Percentiles rank a stretch among this genome's conserved stretches.
Conservation (phyloP, 2,113 vertebrate genomes). For the Gallinago paraguaiae region DNA sequence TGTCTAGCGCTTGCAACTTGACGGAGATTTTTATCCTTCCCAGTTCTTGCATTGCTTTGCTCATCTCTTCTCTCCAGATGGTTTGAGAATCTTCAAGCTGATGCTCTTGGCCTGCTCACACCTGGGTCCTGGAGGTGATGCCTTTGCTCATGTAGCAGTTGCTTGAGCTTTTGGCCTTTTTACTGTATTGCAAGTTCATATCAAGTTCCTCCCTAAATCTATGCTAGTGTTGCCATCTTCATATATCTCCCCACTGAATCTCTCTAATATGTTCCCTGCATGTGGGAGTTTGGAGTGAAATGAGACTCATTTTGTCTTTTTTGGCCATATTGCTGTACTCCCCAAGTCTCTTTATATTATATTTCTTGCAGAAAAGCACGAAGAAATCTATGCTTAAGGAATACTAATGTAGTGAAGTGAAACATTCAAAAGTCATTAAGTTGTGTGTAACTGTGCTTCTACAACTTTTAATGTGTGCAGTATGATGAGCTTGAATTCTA, state of each 20-base stretch:
- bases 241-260: slow-evolving; percentile 22
- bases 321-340: slow-evolving; percentile 50
- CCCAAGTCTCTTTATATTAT: slow-evolving; percentile 53
- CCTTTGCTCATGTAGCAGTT: neutral
- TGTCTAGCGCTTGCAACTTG: neutral
- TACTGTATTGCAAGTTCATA: neutral
- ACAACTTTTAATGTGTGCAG: slow-evolving; percentile 1
- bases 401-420: slow-evolving; percentile 49
- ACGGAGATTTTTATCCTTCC: slow-evolving; percentile 30
- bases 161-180: neutral
- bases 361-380: slow-evolving; percentile 10
- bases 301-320: slow-evolving; percentile 58
- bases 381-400: slow-evolving; percentile 55
- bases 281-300: slow-evolving; percentile 48
- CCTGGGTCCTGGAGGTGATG: neutral
- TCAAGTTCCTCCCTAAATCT: slow-evolving; percentile 5
- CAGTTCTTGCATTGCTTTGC: neutral
- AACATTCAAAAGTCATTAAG: slow-evolving; percentile 55
- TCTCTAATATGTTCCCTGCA: slow-evolving; percentile 2
- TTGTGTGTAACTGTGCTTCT: slow-evolving; percentile 36
- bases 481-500: slow-evolving; percentile 38
- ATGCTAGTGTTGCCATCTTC: neutral
- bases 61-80: neutral
- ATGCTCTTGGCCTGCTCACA: neutral
- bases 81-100: neutral